Conservation (phyloP, 2,888 invertebrate genomes). For the Catocala fraxini region DNA sequence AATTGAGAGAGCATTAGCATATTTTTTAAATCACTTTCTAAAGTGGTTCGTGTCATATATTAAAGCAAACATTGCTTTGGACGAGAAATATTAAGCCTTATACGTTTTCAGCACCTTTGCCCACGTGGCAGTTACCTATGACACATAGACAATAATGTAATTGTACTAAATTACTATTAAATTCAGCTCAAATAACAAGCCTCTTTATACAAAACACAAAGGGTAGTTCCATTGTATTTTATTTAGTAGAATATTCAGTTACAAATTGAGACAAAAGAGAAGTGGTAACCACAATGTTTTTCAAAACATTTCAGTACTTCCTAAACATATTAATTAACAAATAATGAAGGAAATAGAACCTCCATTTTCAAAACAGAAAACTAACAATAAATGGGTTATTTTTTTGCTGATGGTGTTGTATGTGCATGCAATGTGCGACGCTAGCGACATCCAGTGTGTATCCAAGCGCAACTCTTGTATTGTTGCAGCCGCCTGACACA, state of each 20-base stretch:
- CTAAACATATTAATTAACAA: conserved; percentile 1
- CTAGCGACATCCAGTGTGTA: conserved; percentile 41
- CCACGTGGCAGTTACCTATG: too few species aligned
- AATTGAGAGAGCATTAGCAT: conserved; percentile 26
- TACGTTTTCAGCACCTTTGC: too few species aligned
- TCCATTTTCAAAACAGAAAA: neutral
- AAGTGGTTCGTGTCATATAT: neutral
- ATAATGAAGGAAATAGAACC: neutral
- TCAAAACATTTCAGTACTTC: neutral
- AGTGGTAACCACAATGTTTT: neutral
- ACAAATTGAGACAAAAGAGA: too few species aligned
- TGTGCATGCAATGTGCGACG: conserved; percentile 34
- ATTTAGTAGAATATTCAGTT: too few species aligned
- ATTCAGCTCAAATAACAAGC: too few species aligned
- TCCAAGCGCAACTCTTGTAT: conserved; percentile 42
- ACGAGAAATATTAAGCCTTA: too few species aligned
- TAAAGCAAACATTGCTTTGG: too few species aligned
- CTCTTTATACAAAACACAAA: too few species aligned
- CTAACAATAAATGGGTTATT: neutral
- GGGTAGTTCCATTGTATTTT: too few species aligned
- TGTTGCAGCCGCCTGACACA: conserved; percentile 41
- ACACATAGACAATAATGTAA: too few species aligned
- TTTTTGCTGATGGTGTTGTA: conserved; percentile 34
- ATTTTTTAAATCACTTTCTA: conserved; percentile 21
- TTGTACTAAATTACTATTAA: too few species aligned